Percentiles rank a stretch among this genome's conserved stretches.
Evolutionary conservation across 2,797 vertebrate species (phyloP).

Genomic region (Prionace glauca): DNA sequence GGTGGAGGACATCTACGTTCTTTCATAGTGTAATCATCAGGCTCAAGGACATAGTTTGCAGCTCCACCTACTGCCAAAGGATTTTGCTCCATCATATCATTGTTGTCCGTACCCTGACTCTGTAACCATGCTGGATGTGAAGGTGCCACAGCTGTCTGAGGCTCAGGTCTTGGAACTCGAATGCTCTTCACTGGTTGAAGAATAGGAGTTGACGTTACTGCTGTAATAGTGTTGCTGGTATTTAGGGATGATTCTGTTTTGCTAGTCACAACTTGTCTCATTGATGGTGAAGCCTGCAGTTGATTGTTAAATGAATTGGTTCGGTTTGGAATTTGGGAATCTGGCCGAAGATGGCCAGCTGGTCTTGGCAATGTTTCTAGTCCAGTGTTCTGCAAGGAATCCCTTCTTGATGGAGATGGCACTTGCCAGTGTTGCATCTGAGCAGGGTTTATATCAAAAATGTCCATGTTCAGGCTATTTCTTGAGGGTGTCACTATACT

Average conservation of each 20-base stretch:
- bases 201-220: conserved; percentile 87
- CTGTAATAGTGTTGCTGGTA: conserved; percentile 82
- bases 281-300: conserved; percentile 61
- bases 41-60: conserved; percentile 66
- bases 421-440: conserved; percentile 69
- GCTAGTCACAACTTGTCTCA: conserved; percentile 63
- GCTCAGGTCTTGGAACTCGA: conserved; percentile 88
- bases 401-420: conserved; percentile 49
- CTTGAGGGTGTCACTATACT: conserved; percentile 75
- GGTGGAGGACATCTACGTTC: conserved; percentile 83
- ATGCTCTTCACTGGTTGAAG: conserved; percentile 94
- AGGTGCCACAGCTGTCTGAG: conserved; percentile 91
- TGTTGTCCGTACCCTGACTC: conserved; percentile 51
- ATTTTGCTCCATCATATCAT: conserved; percentile 64
- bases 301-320: conserved; percentile 91
- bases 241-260: conserved; percentile 73
- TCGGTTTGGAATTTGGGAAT: conserved; percentile 76
- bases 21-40: conserved; percentile 59
- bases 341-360: conserved; percentile 75
- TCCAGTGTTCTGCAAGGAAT: conserved; percentile 35
- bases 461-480: conserved; percentile 82
- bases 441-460: conserved; percentile 68
- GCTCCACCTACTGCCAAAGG: conserved; percentile 60
- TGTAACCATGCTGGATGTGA: conserved; percentile 89
- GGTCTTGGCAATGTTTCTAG: conserved; percentile 68